Evolutionary conservation across 2,113 vertebrate genomes (phyloP), one percentile per base, ranked within the genome.

Genomic region (Scomber colias): DNA sequence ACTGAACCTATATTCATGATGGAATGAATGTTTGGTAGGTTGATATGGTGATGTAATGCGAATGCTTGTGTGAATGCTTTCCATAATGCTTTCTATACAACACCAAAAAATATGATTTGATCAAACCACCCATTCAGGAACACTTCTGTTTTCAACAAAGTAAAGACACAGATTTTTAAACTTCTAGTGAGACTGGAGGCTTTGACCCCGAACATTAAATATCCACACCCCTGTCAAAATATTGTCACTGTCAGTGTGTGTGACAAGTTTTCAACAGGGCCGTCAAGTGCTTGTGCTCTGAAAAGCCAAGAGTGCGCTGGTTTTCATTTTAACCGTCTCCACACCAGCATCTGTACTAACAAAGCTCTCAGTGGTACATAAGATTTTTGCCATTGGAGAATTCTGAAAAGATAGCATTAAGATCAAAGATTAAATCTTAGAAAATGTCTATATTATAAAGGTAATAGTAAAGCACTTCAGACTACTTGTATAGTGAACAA

Each of bases 171-270:
- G 64, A 45, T 61, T 69, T 59, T 65, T 69, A 84, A 72, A 45
- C 71, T 63, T 71, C 70, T 27, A 79, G 31, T 10, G 21, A 81
- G 77, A 55, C 24, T 30, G 6, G 15, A 73, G 19, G 79, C 63
- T 66, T 71, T 82, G 85, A 87, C 75, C 73, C 85, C 76, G 75
- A 89, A 89, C 87, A 86, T 60, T 16, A 76, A 78, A 86, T 53
- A 48, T 63, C 67, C 53, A 50, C 56, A 74, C 46, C 75, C 56
- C 50, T 48, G 62, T 64, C 64, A 72, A 76, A 65, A 54, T 27
- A 45, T 27, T 17, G 67, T 46, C 12, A 8, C 48, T 51, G 49
- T 79, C 64, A 27, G 24, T 87, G 64, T 62, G 46, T 71, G 59
- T 77, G 78, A 76, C 59, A 80, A 68, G 64, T 77, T 68, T 76